Base-by-base conservation (phyloP, 2,888 invertebrate genomes). In the Vanessa cardui region DNA sequence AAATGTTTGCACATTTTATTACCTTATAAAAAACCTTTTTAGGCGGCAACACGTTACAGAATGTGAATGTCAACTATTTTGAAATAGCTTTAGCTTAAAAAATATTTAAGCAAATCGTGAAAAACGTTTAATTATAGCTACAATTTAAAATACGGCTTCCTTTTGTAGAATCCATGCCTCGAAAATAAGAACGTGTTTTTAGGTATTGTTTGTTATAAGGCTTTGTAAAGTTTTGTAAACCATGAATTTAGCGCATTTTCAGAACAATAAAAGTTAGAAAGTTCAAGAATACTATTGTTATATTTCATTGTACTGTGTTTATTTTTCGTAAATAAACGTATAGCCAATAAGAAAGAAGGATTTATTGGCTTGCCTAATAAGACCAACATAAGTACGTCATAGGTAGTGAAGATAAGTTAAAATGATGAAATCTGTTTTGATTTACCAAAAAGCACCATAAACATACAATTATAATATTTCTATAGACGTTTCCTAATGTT, bases 171-270 rank as follows among this genome's bases (percentile, higher is more conserved):
- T 39, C 39, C 18, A 39, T 39, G 33, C 39, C 20, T 39, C 39
- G 39, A 7, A 9, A 18, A 39, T 56, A 56, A 56, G 18, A 33
- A 56, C 33, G 56, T 18, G 33, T 39, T 64, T 58, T 64, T 64
- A 31, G 44, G 31, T 15, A 50, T 59, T 64, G 64, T 64, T 56
- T 18, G 33, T 56, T 56, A 52, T 64, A 54, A 64, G 64, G 64
- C 58, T 58, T 59, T 64, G 49, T 59, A 44, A 59, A 59, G 21
- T 64, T 58, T 49, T 44, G 44, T 54, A 54, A 45, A 60, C 46
- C 46, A 65, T 49, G 18, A 54, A 18, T 52, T 58, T 39, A 49
- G 39, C 44, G 64, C 49, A 64, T 44, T 54, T 26, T 65, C 45
- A 18, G 52, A 33, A 65, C 65, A 65, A 65, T 60, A 20, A 15